Conservation (phyloP, 1,140 invertebrate genomes). For the Pseudachorutes palmiensis region DNA sequence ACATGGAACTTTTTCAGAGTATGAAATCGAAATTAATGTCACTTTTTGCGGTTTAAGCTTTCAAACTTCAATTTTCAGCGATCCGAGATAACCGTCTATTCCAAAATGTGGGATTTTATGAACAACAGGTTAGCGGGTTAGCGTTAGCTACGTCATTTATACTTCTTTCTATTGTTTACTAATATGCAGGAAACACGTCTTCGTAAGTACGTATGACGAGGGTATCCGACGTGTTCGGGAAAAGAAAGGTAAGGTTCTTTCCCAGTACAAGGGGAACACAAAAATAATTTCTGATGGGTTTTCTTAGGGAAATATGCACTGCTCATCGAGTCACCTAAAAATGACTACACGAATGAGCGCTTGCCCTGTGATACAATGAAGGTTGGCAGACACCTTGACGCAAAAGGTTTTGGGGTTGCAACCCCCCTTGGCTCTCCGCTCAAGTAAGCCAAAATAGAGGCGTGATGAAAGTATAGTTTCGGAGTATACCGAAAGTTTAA, state of each 20-base stretch:
- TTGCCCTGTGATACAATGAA: slow-evolving; percentile 94
- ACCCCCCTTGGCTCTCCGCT: slow-evolving; percentile 81
- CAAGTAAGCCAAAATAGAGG: slow-evolving; percentile 53
- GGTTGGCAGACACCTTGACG: slow-evolving; percentile 81
- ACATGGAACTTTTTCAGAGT: slow-evolving; percentile 90
- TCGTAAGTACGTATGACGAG: slow-evolving; percentile 72
- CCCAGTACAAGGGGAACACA: no score
- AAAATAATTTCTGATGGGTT: not conserved
- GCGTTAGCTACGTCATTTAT: no score
- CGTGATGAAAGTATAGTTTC: not conserved
- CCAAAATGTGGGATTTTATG: slow-evolving; percentile 96
- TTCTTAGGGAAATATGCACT: slow-evolving; percentile 74
- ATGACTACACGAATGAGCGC: slow-evolving; percentile 86
- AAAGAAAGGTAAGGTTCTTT: slow-evolving; percentile 70
- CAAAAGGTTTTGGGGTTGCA: slow-evolving; percentile 88
- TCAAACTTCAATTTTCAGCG: no score
- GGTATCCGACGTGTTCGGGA: slow-evolving; percentile 70
- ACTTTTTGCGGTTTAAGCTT: not conserved
- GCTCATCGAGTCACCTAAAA: slow-evolving; percentile 85
- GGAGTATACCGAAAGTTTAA: no score
- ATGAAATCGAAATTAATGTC: slow-evolving; percentile 37
- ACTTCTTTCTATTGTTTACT: slow-evolving; percentile 41
- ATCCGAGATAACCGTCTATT: slow-evolving; percentile 81
- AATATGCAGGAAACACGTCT: slow-evolving; percentile 58
- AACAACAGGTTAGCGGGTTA: slow-evolving; percentile 66